phyloP scores from a whole-genome alignment of 2,797 vertebrate species.

The Xerus rutilus region DNA sequence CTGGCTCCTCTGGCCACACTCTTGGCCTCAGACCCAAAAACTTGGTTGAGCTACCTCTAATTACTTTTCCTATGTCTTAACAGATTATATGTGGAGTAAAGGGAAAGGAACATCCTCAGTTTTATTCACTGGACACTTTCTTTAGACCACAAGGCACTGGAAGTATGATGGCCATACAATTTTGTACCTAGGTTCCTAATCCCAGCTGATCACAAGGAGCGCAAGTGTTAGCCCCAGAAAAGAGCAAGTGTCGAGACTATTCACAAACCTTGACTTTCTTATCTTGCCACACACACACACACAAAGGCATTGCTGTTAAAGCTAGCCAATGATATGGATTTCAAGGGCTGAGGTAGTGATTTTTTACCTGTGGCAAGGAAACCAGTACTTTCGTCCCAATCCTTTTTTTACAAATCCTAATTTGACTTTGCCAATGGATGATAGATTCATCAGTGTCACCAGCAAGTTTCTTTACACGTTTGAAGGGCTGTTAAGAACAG shows the following conservation, averaged over 20 bases:
- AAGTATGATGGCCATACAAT: background rate
- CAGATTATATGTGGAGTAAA: background rate
- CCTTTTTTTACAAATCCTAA: background rate
- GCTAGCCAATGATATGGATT: background rate
- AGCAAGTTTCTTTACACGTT: background rate
- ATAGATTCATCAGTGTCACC: background rate
- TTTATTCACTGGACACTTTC: background rate
- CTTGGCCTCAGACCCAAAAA: background rate
- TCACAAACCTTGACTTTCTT: background rate
- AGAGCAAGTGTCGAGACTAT: background rate
- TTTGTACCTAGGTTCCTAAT: background rate
- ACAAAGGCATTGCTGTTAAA: background rate
- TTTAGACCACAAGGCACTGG: background rate
- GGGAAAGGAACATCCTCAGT: background rate
- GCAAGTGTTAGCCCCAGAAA: background rate
- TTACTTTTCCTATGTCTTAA: background rate
- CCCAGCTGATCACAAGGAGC: background rate
- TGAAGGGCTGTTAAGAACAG: background rate
- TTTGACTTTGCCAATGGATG: background rate
- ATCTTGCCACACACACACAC: background rate
- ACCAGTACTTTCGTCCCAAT: background rate
- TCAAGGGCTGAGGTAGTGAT: background rate
- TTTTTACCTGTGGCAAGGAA: background rate
- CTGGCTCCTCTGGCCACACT: background rate
- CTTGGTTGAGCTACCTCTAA: background rate